A percentile compares a stretch with the other conserved stretches of the same genome.
These are phyloP conservation scores for Limenitis camilla DNA, from an alignment of 2,888 invertebrate genomes.

Conservation along the genomic window DNA sequence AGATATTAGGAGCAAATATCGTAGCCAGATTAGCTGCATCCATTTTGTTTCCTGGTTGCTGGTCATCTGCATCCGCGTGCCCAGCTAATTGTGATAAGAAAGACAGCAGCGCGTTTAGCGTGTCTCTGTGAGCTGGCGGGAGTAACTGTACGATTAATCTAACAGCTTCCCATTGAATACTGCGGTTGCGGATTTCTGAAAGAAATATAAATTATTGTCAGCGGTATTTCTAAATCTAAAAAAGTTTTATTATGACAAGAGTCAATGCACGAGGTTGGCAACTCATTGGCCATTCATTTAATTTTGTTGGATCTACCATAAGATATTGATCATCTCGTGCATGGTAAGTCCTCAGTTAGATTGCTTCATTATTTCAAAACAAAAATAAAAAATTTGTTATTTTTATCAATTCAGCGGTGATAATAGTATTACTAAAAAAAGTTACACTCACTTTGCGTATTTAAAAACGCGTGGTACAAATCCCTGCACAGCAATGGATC, in stretches of 20 bases:
- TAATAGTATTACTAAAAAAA: not conserved
- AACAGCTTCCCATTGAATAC: conserved; percentile 87
- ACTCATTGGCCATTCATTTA: too few relatives aligned
- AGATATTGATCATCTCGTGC: too few relatives aligned
- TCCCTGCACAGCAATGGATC: conserved; percentile 93
- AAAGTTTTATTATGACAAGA: too few relatives aligned
- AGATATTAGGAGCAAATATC: conserved; percentile 94
- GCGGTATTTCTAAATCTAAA: not conserved
- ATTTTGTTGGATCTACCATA: too few relatives aligned
- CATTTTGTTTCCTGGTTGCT: conserved; percentile 91
- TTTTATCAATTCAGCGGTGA: too few relatives aligned
- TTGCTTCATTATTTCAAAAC: too few relatives aligned
- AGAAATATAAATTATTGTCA: not conserved
- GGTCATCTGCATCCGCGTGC: conserved; percentile 78
- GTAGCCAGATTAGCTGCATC: conserved; percentile 93
- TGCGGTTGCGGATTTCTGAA: conserved; percentile 86
- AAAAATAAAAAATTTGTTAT: too few relatives aligned
- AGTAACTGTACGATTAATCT: conserved; percentile 89
- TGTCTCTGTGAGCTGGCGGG: conserved; percentile 91
- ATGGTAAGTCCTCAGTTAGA: too few relatives aligned
- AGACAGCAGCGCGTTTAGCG: conserved; percentile 85
- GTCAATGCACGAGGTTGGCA: too few relatives aligned
- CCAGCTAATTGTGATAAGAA: conserved; percentile 87
- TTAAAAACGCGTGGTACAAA: conserved; percentile 91
- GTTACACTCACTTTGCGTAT: conserved; percentile 85